phyloP scores from a whole-genome alignment of 2,888 invertebrate genomes.

The Eucera pruinosa region DNA sequence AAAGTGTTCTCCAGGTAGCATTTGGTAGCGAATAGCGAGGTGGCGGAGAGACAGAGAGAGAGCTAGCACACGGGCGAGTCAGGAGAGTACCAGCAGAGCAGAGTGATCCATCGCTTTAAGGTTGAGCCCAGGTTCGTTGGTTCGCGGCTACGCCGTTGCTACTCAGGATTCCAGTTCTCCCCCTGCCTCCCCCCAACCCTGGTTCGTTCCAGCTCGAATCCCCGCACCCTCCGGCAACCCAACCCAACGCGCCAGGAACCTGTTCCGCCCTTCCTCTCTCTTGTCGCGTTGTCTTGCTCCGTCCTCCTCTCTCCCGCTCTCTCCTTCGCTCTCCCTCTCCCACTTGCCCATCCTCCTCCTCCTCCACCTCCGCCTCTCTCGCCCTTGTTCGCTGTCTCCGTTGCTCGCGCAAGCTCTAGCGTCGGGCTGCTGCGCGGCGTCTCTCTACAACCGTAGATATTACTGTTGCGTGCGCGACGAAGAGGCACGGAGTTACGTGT shows the following conservation, averaged over 20 bases:
- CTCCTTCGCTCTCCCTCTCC: constrained; percentile 33
- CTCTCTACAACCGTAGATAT: constrained; percentile 58
- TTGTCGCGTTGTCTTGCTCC: constrained; percentile 63
- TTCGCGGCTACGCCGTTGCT: constrained; percentile 84
- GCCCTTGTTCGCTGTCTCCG: neutral
- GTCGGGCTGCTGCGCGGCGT: constrained; percentile 61
- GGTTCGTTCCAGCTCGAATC: constrained; percentile 67
- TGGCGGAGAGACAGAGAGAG: too few relatives aligned
- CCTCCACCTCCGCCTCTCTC: constrained; percentile 10
- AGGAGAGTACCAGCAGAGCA: too few relatives aligned
- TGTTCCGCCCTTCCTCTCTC: constrained; percentile 79
- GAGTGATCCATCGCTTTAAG: constrained; percentile 84
- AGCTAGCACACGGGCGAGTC: too few relatives aligned
- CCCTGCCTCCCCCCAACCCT: constrained; percentile 66
- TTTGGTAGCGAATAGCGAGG: constrained; percentile 41
- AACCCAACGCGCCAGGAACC: constrained; percentile 78
- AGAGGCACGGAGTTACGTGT: constrained; percentile 31
- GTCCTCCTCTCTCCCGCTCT: constrained; percentile 56
- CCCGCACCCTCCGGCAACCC: constrained; percentile 74
- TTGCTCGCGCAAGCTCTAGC: constrained; percentile 33
- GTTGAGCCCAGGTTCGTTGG: constrained; percentile 81
- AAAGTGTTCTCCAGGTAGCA: constrained; percentile 57
- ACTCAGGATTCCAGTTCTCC: constrained; percentile 84
- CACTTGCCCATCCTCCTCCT: constrained; percentile 40
- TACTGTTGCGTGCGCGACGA: constrained; percentile 63